A percentile compares a stretch with the other conserved stretches of the same genome.
Evolutionary conservation across 2,888 invertebrate species (phyloP).

Genomic region (Drosophila quasianomalipes): DNA sequence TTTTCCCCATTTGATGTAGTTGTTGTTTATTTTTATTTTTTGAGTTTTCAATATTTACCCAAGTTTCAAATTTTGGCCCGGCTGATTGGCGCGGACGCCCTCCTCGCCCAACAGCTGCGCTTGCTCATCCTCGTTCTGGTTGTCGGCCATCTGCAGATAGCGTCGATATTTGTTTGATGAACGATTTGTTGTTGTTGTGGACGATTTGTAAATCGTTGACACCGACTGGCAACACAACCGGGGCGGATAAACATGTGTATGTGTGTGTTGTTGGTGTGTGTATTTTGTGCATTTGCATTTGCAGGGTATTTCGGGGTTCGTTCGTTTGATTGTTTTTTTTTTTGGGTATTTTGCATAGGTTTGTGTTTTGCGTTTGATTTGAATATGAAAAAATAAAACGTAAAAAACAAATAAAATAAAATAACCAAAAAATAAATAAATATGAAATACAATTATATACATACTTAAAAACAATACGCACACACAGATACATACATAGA

Average conservation of each 20-base stretch:
- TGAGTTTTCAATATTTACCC: constrained; percentile 91
- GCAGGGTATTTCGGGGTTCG: constrained; percentile 35
- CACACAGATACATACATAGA: constrained; percentile 10
- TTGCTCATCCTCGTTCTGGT: constrained; percentile 97
- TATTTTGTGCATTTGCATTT: constrained; percentile 44
- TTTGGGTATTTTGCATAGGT: constrained; percentile 40
- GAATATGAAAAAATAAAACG: constrained; percentile 62
- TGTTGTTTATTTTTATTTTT: constrained; percentile 39
- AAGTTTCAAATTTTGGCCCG: constrained; percentile 97
- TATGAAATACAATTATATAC: constrained; percentile 42
- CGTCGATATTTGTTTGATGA: constrained; percentile 85
- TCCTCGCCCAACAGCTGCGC: constrained; percentile 98
- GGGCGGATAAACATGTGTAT: constrained; percentile 33
- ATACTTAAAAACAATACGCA: constrained; percentile 34
- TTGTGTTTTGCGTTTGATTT: constrained; percentile 35
- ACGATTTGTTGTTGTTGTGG: constrained; percentile 51
- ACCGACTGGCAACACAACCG: constrained; percentile 88
- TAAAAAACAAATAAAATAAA: constrained; percentile 53
- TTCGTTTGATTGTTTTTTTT: constrained; percentile 26
- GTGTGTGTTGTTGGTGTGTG: constrained; percentile 24
- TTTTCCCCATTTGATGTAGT: constrained; percentile 60
- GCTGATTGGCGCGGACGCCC: constrained; percentile 92
- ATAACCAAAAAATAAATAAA: constrained; percentile 48
- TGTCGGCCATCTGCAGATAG: constrained; percentile 96
- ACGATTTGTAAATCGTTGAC: constrained; percentile 86